Conservation (phyloP, 2,888 invertebrate species). For the Caenorhabditis macrosperma region DNA sequence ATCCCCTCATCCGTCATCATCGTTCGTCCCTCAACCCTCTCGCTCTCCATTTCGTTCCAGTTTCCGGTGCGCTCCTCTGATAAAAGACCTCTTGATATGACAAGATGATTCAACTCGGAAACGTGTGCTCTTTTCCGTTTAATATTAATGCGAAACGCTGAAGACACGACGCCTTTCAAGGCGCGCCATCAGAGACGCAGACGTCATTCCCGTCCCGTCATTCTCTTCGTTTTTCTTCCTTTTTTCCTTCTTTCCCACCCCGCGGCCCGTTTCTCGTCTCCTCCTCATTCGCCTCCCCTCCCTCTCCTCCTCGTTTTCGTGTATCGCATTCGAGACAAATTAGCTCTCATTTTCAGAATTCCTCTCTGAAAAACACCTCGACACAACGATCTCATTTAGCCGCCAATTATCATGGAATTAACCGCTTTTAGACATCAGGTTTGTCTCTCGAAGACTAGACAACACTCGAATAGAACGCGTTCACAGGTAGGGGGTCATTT, state of each 20-base stretch:
- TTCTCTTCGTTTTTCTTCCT: conserved; percentile 9
- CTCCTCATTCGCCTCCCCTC: not conserved
- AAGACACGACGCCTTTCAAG: conserved; percentile 2
- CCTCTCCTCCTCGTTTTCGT: not conserved
- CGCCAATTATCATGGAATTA: conserved; percentile 56
- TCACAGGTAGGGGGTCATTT: conserved; percentile 77
- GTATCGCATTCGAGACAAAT: not conserved
- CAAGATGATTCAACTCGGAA: not conserved
- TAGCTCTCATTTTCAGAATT: conserved; percentile 14
- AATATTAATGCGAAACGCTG: conserved; percentile 42
- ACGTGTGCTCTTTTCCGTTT: conserved; percentile 10
- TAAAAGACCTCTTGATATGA: conserved; percentile 5
- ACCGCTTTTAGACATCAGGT: conserved; percentile 64
- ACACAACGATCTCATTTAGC: conserved; percentile 40
- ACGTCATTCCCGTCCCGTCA: conserved; percentile 14
- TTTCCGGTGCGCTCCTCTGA: conserved; percentile 3
- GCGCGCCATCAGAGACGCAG: conserved; percentile 24
- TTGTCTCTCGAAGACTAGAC: not conserved
- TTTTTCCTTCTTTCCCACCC: conserved; percentile 9
- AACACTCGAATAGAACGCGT: not conserved
- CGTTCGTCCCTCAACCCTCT: not conserved
- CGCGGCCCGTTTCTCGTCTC: not conserved
- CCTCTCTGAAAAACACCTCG: conserved; percentile 16
- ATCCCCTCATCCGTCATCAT: not conserved
- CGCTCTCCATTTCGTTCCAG: not conserved